Evolutionary conservation across 2,888 invertebrate genomes (phyloP), one percentile per base, ranked within the genome.

Genomic region (Drosophila nr. perissopoda): DNA sequence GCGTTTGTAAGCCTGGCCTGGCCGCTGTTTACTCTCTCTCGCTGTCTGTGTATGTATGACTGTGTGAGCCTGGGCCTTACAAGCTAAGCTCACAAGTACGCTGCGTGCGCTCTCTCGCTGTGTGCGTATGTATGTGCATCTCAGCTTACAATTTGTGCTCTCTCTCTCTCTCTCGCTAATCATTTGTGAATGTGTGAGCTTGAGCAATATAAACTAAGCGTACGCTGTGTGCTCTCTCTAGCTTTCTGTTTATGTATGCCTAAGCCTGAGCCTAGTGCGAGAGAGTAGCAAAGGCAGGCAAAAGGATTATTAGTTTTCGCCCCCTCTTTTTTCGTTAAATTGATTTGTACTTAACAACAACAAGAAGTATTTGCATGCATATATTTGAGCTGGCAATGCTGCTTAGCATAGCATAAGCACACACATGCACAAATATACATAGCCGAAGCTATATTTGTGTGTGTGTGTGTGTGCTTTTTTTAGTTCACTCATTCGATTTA

Each of bases 401-500:
- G 16, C 11, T 21, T 13, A 25, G 45, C 25, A 45, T 45, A 16
- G 16, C 45, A 25, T 2, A 45, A 8, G 2, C 45, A n/a, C n/a
- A 40, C n/a, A 21, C 11, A 11, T 13, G 13, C 34, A 13, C 4
- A 38, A 18, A 38, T 4, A 16, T 16, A 16, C 21, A 38, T 4
- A 38, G 18, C 18, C 4, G 36, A 36, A 36, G 18, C 18, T 38
- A 2, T 38, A 18, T 18, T 18, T 8, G 16, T 25, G 21, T 45
- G 21, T 16, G 7, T 7, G 25, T 45, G 45, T 10, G n/a, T 1
- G n/a, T n/a, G n/a, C 42, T 16, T 25, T 25, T 21, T 48, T 16
- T 48, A 48, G 48, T 48, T 16, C 16, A 25, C 25, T 48, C 25
- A 57, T 73, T 67, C 51, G 64, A 80, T 73, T 82, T 61, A 61